Base-by-base conservation (phyloP, 2,888 invertebrate genomes). In the Drosophila melanosoma region DNA sequence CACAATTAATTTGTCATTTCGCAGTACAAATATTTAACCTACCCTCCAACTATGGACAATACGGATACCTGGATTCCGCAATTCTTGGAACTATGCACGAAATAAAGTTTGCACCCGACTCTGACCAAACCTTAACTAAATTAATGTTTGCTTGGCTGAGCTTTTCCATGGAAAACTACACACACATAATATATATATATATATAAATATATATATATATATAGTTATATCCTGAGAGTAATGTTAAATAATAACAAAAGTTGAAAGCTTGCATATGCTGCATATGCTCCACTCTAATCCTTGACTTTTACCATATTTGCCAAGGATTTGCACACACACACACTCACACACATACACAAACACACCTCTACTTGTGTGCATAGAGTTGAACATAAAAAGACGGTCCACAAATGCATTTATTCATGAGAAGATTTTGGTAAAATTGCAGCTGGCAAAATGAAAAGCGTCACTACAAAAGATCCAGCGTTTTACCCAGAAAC, bases 1-100 rank as follows among this genome's bases (percentile, higher is more conserved):
- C 74, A 68, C 83, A 83, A 89, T 84, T 84, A 84, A 83, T 82
- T 83, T 78, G 81, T 81, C 81, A 83, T 69, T 81, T 78, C 52
- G 64, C 33, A 54, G 77, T 66, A 77, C 42, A 81, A 81, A 81
- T 78, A 76, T 81, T 81, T 76, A 70, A 29, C 11, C 36, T 40
- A 48, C 62, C 42, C 45, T 63, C 53, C 53, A 64, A 60, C 54
- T n/a, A 12, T 65, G 60, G 51, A 52, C 40, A 42, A 32, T 33
- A 32, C 29, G 40, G 35, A 36, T 42, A 45, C 58, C 51, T 33
- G 45, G 35, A 42, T 12, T 20, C 52, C 57, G 15, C 45, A 59
- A 59, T 32, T 51, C 26, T 10, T 6, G 23, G 3, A 52, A 42
- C 23, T 36, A 48, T 40, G 17, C 12, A 32, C 20, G 6, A 38